Conservation (phyloP, 2,797 vertebrate genomes). For the Acanthurus lineatus region DNA sequence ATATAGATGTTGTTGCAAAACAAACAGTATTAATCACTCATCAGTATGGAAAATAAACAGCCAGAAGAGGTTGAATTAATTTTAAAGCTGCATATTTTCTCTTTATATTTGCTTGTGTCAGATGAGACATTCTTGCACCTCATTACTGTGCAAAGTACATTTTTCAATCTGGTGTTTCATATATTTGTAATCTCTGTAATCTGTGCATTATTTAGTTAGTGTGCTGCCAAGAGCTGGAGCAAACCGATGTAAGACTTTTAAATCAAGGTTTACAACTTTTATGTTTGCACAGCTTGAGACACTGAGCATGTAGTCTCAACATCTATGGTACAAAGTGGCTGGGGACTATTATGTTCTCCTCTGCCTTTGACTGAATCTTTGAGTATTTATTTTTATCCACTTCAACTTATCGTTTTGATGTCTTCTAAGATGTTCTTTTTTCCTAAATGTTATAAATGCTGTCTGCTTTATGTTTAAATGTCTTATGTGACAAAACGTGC, state of each 20-base stretch:
- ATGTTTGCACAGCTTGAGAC: slow-evolving; percentile 4
- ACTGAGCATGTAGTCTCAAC: neutral
- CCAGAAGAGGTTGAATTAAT: neutral
- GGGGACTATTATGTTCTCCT: neutral
- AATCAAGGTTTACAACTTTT: slow-evolving; percentile 29
- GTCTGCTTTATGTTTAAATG: slow-evolving; percentile 14
- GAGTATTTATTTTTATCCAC: slow-evolving; percentile 15
- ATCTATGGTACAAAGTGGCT: neutral
- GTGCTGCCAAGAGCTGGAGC: neutral
- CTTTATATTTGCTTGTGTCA: neutral
- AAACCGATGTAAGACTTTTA: slow-evolving; percentile 22
- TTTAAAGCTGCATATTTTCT: neutral
- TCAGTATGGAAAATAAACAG: slow-evolving; percentile 1
- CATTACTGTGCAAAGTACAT: neutral
- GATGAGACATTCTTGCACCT: neutral
- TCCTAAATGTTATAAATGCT: neutral
- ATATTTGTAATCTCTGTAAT: neutral
- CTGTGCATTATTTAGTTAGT: neutral
- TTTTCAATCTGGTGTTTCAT: neutral
- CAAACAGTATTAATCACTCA: slow-evolving; percentile 15
- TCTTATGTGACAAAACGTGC: neutral
- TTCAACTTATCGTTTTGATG: neutral
- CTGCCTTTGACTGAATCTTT: slow-evolving; percentile 9
- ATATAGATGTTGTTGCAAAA: neutral
- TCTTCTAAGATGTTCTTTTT: neutral